These are phyloP conservation scores for Orchesella cincta DNA, from an alignment of 1,140 invertebrate species.

Conservation along the genomic window DNA sequence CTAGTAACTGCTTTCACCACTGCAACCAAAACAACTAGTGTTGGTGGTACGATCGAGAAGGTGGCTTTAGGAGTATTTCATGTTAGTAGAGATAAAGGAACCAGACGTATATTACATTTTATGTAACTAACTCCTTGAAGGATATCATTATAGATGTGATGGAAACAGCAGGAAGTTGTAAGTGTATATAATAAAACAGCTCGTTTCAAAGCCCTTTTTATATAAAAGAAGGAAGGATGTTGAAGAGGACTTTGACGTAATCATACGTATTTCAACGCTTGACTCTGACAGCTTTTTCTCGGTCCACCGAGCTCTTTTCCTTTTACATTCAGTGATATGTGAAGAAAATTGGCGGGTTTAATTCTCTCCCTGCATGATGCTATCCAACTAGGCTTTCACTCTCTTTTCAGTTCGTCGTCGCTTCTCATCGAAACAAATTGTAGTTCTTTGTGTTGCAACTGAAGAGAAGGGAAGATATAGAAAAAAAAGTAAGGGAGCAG, in stretches of 20 bases:
- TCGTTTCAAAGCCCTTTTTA: background rate
- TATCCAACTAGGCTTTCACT: slow-evolving; percentile 3
- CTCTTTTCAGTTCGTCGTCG: slow-evolving; percentile 14
- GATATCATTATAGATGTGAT: background rate
- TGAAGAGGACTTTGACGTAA: slow-evolving; percentile 12
- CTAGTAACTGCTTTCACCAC: too few species aligned
- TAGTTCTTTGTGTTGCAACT: slow-evolving; percentile 30
- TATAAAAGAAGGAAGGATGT: background rate
- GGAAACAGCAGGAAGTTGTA: background rate
- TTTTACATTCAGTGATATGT: slow-evolving; percentile 41
- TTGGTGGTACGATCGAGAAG: too few species aligned
- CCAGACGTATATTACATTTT: too few species aligned
- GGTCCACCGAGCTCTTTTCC: slow-evolving; percentile 43
- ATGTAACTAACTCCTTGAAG: too few species aligned
- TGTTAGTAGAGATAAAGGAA: too few species aligned
- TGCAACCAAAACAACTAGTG: too few species aligned
- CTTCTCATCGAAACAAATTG: slow-evolving; percentile 6
- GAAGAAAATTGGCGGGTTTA: slow-evolving; percentile 47
- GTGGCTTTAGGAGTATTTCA: too few species aligned
- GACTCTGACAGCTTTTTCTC: slow-evolving; percentile 47
- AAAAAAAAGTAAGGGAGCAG: background rate
- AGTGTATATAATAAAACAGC: background rate
- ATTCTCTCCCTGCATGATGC: slow-evolving; percentile 44
- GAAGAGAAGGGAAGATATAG: background rate
- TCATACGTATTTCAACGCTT: slow-evolving; percentile 36